phyloP scores from a whole-genome alignment of 2,888 invertebrate species.

The Ennomos quercinarius region DNA sequence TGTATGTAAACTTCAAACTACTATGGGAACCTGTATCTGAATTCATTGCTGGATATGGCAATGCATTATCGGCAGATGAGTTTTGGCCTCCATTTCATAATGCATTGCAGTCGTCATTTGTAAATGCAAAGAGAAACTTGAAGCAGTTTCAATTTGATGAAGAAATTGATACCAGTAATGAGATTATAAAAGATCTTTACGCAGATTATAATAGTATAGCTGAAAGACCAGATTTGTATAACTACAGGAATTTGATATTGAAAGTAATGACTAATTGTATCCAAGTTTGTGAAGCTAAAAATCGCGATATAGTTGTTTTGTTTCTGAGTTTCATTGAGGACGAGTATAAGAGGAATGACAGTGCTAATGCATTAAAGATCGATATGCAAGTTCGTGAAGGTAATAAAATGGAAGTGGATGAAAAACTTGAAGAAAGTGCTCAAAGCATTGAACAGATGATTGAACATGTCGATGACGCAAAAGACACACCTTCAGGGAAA shows the following conservation, averaged over 20 bases:
- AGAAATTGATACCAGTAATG: slow-evolving; percentile 64
- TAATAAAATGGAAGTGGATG: slow-evolving; percentile 62
- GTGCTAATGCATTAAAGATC: slow-evolving; percentile 71
- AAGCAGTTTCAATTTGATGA: slow-evolving; percentile 65
- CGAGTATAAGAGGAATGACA: slow-evolving; percentile 75
- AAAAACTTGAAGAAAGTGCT: slow-evolving; percentile 53
- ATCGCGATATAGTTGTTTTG: slow-evolving; percentile 91
- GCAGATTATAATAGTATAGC: slow-evolving; percentile 70
- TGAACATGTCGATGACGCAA: slow-evolving; percentile 60
- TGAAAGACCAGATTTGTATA: slow-evolving; percentile 89
- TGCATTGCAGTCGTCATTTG: slow-evolving; percentile 83
- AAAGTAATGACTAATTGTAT: slow-evolving; percentile 91
- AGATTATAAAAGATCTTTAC: slow-evolving; percentile 65
- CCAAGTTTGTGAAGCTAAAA: slow-evolving; percentile 91
- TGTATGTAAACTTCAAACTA: slow-evolving; percentile 94
- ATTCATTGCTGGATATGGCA: slow-evolving; percentile 91
- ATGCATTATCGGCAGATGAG: slow-evolving; percentile 81
- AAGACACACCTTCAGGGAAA: slow-evolving; percentile 71
- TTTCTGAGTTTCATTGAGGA: slow-evolving; percentile 92
- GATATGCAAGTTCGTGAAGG: slow-evolving; percentile 87
- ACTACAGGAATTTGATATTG: slow-evolving; percentile 93
- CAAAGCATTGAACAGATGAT: slow-evolving; percentile 68
- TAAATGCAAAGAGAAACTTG: slow-evolving; percentile 71
- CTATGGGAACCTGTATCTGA: slow-evolving; percentile 94
- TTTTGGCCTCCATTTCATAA: slow-evolving; percentile 91